A percentile compares a stretch with the other conserved stretches of the same genome.
These are phyloP conservation scores for Pseudomyrmex pallidus DNA, from an alignment of 1,140 invertebrate species.

Conservation along the genomic window DNA sequence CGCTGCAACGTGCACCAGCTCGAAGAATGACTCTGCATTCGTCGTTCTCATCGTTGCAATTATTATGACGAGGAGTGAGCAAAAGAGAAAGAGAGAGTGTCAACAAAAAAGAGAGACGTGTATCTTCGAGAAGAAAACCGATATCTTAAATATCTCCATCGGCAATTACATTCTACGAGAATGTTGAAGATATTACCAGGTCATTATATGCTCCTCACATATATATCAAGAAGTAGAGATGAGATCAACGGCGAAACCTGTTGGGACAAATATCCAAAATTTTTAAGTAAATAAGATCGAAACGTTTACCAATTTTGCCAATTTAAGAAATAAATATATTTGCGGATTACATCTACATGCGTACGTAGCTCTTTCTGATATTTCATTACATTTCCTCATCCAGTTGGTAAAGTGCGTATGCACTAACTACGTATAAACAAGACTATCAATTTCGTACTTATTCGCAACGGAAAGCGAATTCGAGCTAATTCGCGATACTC, in stretches of 20 bases:
- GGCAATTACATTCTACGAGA: conserved; percentile 49
- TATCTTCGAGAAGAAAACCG: conserved; percentile 42
- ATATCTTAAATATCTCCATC: conserved; percentile 46
- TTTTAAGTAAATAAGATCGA: conserved; percentile 39
- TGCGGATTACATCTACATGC: not conserved
- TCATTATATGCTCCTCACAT: not conserved
- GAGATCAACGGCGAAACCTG: not conserved
- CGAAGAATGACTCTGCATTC: conserved; percentile 47
- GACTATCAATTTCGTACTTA: conserved; percentile 17
- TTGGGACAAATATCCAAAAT: conserved; percentile 27
- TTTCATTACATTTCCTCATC: too few relatives aligned
- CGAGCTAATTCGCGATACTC: conserved; percentile 29
- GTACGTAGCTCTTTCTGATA: too few relatives aligned
- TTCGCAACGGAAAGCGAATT: not conserved
- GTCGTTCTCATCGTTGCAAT: conserved; percentile 51
- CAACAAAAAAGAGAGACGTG: not conserved
- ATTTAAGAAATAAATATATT: too few relatives aligned
- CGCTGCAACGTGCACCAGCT: conserved; percentile 33
- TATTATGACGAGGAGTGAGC: conserved; percentile 34
- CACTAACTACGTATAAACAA: not conserved
- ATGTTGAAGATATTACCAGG: conserved; percentile 32
- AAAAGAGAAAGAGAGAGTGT: conserved; percentile 18
- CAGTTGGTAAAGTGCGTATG: not conserved
- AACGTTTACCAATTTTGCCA: too few relatives aligned
- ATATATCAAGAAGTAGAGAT: not conserved